Base-by-base conservation (phyloP, 2,797 vertebrate genomes). In the Chaunax sp. region DNA sequence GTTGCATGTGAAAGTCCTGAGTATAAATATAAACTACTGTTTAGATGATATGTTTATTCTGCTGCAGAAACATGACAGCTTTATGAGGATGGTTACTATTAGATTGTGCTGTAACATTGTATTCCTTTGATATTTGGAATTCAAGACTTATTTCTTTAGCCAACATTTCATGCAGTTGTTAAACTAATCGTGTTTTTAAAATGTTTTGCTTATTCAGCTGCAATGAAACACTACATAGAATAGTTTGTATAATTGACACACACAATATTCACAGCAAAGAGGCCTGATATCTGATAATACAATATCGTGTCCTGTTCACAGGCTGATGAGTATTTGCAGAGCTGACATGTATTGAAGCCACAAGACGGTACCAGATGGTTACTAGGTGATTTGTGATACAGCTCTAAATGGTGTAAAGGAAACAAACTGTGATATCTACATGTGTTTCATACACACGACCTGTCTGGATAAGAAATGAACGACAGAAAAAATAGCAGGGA, bases 291-390 rank as follows among this genome's bases (percentile, higher is more conserved):
- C 22, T 60, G 28, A 38, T 71, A 11, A 46, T 52, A 35, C 7
- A 9, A 22, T 59, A 23, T 16, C 25, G 53, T n/a, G 16, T 7
- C 0, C 0, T 64, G 54, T 69, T 69, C 51, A 38, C 23, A 49
- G 47, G 35, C 41, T 76, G 49, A 70, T 73, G 26, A 20, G 20
- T 62, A 58, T 83, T 75, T 75, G 41, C 73, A 25, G 64, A 72
- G 76, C 26, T 4, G 6, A n/a, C 16, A 25, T 69, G 20, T 54
- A 30, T 52, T 66, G 28, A 72, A 49, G 22, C 14, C 55, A 26
- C 13, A n/a, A 57, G 38, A 56, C 49, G 60, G 20, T 15, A 50
- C 61, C 47, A 50, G 54, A 50, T 30, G 64, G 63, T 62, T 68
- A 59, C 66, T 53, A 20, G 6, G 60, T 40, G 30, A 64, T 58